Base-by-base conservation (phyloP, 2,888 invertebrate species). In the Caenorhabditis sinica region DNA sequence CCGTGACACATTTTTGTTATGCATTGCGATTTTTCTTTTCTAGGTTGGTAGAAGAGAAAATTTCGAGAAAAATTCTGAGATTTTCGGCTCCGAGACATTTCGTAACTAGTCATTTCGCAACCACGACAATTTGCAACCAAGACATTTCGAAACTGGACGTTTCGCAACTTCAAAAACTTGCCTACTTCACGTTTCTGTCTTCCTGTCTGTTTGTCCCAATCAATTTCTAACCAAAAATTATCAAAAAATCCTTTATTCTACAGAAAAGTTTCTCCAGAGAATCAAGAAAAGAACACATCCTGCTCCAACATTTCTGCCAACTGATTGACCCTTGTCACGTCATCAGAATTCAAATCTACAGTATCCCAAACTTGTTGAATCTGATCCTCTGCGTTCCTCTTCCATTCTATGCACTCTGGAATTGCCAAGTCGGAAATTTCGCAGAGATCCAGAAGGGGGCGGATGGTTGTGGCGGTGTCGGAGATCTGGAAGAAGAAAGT, bases 361-460 rank as follows among this genome's bases (percentile, higher is more conserved):
- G 77, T 69, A 40, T 83, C 72, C 65, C 79, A 86, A 1, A 82
- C 58, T 13, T 56, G 61, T 58, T 71, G 40, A 36, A 87, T 72
- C 0, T 43, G 30, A 0, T 71, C 60, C 11, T 88, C 88, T 5
- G 68, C 68, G 15, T 63, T 74, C 25, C 88, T 30, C 43, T 88
- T 88, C 83, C 85, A 88, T 61, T 85, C 86, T n/a, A 88, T 88
- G 53, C 86, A 86, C 45, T 88, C 88, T 28, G 86, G 85, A 65
- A 88, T 83, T 23, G 83, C 79, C 23, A 88, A 66, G 51, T 86
- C 85, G 4, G 88, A 88, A 25, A 88, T 66, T 3, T 85, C 83
- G 63, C 88, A 88, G 43, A 85, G 66, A 6, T 83, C 72, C 49
- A 88, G 72, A 6, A 88, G 51, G 4, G 88, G 86, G 6, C 83